These are phyloP conservation scores for Sebastes nivosus DNA, from an alignment of 2,797 vertebrate species.

Conservation along the genomic window DNA sequence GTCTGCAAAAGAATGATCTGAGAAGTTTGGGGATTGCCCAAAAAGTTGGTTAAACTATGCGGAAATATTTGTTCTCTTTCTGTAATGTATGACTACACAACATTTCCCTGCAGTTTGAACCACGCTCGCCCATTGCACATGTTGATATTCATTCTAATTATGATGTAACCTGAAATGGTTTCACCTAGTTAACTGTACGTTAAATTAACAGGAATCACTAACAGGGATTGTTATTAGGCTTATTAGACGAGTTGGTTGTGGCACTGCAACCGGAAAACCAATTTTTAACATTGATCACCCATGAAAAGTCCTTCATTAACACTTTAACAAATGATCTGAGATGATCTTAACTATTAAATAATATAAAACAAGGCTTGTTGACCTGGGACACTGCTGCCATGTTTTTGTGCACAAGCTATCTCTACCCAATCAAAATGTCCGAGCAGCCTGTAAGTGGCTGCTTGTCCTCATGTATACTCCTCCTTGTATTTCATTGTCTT, in stretches of 20 bases:
- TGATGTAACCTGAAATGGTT: neutral
- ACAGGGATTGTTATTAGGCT: neutral
- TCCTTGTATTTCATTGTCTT: conserved; percentile 75
- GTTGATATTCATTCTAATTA: neutral
- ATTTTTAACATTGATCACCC: neutral
- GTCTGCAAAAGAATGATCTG: neutral
- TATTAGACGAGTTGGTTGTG: neutral
- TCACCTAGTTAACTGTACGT: neutral
- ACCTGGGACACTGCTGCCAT: conserved; percentile 57
- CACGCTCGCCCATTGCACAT: neutral
- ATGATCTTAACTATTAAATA: neutral
- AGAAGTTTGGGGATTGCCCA: neutral
- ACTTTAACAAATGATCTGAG: neutral
- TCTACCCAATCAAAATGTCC: conserved; percentile 52
- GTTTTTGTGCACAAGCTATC: conserved; percentile 48
- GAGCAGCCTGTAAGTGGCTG: conserved; percentile 38
- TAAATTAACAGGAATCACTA: neutral
- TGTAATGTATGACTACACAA: neutral
- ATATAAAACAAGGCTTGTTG: neutral
- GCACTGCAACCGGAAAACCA: neutral
- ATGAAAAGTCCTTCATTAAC: neutral
- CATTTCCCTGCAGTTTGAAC: neutral
- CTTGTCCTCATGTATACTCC: conserved; percentile 65
- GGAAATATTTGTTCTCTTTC: neutral
- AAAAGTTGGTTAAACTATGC: neutral